phyloP scores from a whole-genome alignment of 2,888 invertebrate species.

The Calameuta filiformis region DNA sequence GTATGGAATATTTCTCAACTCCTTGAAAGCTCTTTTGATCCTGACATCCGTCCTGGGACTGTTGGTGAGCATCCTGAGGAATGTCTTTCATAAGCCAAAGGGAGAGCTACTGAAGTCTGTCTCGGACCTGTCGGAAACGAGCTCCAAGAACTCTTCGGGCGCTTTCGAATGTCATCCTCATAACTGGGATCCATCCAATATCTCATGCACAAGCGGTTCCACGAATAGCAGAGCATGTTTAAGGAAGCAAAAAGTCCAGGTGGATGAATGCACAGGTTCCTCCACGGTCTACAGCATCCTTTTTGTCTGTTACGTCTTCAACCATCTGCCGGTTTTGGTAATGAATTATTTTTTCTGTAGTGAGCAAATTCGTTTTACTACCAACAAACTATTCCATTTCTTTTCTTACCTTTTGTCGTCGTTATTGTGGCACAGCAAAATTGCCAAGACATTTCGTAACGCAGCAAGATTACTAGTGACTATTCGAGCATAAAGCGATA shows the following conservation, averaged over 20 bases:
- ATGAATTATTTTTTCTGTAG: conserved; percentile 53
- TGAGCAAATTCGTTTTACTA: neutral
- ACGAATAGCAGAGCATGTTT: conserved; percentile 69
- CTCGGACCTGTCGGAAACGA: conserved; percentile 59
- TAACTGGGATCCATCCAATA: conserved; percentile 67
- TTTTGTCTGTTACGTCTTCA: conserved; percentile 70
- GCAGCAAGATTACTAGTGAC: conserved; percentile 24
- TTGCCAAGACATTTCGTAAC: conserved; percentile 33
- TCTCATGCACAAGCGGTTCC: conserved; percentile 69
- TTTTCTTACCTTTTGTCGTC: neutral
- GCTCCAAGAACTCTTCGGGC: conserved; percentile 60
- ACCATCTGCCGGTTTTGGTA: conserved; percentile 73
- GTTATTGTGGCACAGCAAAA: neutral
- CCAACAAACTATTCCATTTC: neutral
- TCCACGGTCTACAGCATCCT: conserved; percentile 67
- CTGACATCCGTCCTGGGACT: conserved; percentile 46
- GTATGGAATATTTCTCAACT: conserved; percentile 58
- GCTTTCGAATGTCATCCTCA: conserved; percentile 56
- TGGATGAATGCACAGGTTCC: conserved; percentile 66
- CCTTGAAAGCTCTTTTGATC: conserved; percentile 45
- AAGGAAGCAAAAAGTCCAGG: conserved; percentile 58
- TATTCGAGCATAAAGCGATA: conserved; percentile 32
- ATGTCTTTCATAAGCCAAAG: conserved; percentile 45
- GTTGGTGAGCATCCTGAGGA: conserved; percentile 31
- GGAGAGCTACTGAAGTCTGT: conserved; percentile 57